Base-by-base conservation (phyloP, 1,140 invertebrate species). In the Penaeus japonicus region DNA sequence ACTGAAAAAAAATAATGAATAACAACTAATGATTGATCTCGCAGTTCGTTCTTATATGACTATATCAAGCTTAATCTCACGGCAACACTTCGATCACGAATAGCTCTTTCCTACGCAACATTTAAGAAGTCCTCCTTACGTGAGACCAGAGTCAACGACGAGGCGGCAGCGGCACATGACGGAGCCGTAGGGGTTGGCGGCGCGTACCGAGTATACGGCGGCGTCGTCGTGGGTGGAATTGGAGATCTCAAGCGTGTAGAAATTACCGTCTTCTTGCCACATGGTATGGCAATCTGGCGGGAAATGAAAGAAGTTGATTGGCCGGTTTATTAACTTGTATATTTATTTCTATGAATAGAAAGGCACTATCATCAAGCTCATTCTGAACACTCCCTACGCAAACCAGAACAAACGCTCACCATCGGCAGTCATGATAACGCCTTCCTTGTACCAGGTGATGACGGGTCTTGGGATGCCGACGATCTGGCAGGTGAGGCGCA, bases 401-500 rank as follows among this genome's bases (percentile, higher is more conserved):
- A 32, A 17, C 12, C 39, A 0, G 39, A 20, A 84, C 27, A 22
- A 39, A 73, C 24, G 90, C 91, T 92, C 92, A 95, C 94, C 93
- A 90, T 94, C 94, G 85, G 93, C 24, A 55, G 90, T 73, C 92
- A 97, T 92, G 70, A 93, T 91, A 70, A 93, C 91, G 1, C 95
- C 95, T 91, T 98, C 95, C 92, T 96, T 97, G 89, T 94, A 94
- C 97, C 97, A 99, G 3, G 93, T 94, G 10, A 98, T 93, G 24
- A 94, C 93, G 0, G 97, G 96, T 12, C 93, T 92, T 1, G 97
- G 97, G 91, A 94, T 94, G 3, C 96, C 97, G 15, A 95, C 94
- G 22, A 96, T 94, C 93, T 97, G 96, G 92, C 98, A 97, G 1
- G 97, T 96, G 32, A 99, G 94, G 89, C 96, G 95, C 79, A 96